phyloP scores from a whole-genome alignment of 2,113 vertebrate species.

The Axis porcinus region DNA sequence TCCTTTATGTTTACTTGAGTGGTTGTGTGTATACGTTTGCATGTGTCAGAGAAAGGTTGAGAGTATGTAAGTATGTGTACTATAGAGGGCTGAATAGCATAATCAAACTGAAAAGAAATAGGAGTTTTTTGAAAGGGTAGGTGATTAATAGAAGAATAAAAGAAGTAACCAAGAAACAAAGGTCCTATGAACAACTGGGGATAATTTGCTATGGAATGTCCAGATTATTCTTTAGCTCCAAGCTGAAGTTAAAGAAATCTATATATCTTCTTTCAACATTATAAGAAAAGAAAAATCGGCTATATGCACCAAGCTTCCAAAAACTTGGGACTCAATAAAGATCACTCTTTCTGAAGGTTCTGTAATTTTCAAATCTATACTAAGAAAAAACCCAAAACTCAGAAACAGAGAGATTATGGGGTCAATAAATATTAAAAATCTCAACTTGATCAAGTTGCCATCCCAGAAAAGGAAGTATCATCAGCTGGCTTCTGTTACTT shows the following conservation, averaged over 20 bases:
- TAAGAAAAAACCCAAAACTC: not conserved
- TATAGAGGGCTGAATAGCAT: not conserved
- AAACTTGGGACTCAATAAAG: not conserved
- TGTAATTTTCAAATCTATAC: not conserved
- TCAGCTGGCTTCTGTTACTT: not conserved
- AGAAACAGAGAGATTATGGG: not conserved
- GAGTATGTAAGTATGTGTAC: not conserved
- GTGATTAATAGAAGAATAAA: not conserved
- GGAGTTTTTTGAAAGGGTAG: not conserved
- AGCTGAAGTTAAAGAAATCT: not conserved
- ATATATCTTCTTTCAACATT: not conserved
- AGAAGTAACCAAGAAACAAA: not conserved
- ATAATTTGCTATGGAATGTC: not conserved
- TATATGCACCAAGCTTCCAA: not conserved
- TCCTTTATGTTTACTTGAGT: not conserved
- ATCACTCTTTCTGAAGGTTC: not conserved
- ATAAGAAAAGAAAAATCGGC: not conserved
- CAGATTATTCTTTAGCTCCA: not conserved
- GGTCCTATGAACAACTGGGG: not conserved
- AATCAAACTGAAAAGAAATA: not conserved
- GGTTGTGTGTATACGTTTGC: not conserved
- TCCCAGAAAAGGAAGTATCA: not conserved
- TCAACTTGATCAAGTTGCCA: not conserved
- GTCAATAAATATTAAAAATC: not conserved
- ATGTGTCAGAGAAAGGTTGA: not conserved